Base-by-base conservation (phyloP, 1,140 invertebrate genomes). In the Parasteatoda tepidariorum region DNA sequence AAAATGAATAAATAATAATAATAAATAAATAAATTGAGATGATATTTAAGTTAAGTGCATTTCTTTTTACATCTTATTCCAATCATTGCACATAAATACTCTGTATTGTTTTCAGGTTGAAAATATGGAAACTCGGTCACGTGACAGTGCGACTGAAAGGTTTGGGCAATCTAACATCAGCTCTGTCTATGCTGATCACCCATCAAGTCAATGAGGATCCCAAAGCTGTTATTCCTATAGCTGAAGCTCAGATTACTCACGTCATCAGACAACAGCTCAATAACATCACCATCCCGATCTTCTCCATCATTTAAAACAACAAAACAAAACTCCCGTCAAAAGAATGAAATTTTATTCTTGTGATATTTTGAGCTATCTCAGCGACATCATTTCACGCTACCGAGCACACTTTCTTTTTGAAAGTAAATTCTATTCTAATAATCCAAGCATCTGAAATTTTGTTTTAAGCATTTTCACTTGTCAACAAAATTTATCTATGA, bases 81-180 rank as follows among this genome's bases (percentile, higher is more conserved):
- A n/a, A n/a, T n/a, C n/a, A n/a, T n/a, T n/a, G n/a, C n/a, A n/a
- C n/a, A n/a, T n/a, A n/a, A n/a, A n/a, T n/a, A n/a, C n/a, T n/a
- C n/a, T n/a, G n/a, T n/a, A n/a, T n/a, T 2, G 9, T 13, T 41
- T 61, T 9, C 55, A 82, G 83, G 15, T 41, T 87, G 2, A 85
- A 85, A 57, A 85, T 87, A 13, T 86, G 86, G 84, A 86, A 85
- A 41, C 73, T 87, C 15, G 87, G 87, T 18, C 83, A 84, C 34
- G 79, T 87, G 13, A 75, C 68, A 0, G 75, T 87, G 7, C 55
- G 86, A 1, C 85, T 87, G 13, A 62, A 85, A 1, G 87, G 87
- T 2, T 55, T 87, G 15, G 87, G 87, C 38, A 87, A 86, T 55
- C 66, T 87, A 30, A 87, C 86, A 13, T 84, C 84, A 1, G 86